A percentile compares a stretch with the other conserved stretches of the same genome.
Evolutionary conservation across 2,888 invertebrate species (phyloP).

Genomic region (Acleris sparsana): DNA sequence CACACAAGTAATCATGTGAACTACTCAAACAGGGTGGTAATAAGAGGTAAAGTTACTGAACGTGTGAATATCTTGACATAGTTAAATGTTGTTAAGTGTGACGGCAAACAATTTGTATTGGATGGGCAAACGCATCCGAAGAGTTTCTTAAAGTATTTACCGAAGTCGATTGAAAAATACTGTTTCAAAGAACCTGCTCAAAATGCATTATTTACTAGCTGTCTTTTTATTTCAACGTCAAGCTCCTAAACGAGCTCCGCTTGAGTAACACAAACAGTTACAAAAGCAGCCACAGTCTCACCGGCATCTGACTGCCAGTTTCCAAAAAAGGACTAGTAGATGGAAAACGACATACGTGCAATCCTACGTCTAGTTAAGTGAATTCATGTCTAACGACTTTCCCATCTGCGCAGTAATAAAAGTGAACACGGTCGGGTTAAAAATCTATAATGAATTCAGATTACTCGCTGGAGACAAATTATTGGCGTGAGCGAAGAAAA

Average conservation of each 20-base stretch:
- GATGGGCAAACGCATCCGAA: constrained; percentile 44
- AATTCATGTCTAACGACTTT: constrained; percentile 37
- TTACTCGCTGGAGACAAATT: constrained; percentile 31
- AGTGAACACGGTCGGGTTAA: constrained; percentile 34
- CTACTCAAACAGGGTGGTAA: constrained; percentile 24
- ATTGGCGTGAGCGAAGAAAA: constrained; percentile 27
- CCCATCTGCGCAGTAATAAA: constrained; percentile 35
- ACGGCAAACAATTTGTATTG: constrained; percentile 45
- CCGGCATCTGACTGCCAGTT: constrained; percentile 14
- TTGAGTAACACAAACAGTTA: constrained; percentile 28
- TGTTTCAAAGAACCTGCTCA: constrained; percentile 4
- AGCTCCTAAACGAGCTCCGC: constrained; percentile 13
- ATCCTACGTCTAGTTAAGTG: constrained; percentile 35
- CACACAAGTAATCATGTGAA: constrained; percentile 23
- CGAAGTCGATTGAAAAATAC: constrained; percentile 12
- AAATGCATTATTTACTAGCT: constrained; percentile 32
- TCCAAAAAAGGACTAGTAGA: constrained; percentile 31
- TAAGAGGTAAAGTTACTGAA: constrained; percentile 30
- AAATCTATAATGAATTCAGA: constrained; percentile 27
- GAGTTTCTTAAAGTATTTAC: constrained; percentile 15
- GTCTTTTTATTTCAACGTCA: constrained; percentile 20
- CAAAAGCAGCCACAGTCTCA: constrained; percentile 13
- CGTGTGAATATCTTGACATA: constrained; percentile 44
- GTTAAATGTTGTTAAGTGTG: constrained; percentile 49
- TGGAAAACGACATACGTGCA: constrained; percentile 35